Evolutionary conservation across 2,797 vertebrate species (phyloP).

Genomic region (Saxicola maurus): DNA sequence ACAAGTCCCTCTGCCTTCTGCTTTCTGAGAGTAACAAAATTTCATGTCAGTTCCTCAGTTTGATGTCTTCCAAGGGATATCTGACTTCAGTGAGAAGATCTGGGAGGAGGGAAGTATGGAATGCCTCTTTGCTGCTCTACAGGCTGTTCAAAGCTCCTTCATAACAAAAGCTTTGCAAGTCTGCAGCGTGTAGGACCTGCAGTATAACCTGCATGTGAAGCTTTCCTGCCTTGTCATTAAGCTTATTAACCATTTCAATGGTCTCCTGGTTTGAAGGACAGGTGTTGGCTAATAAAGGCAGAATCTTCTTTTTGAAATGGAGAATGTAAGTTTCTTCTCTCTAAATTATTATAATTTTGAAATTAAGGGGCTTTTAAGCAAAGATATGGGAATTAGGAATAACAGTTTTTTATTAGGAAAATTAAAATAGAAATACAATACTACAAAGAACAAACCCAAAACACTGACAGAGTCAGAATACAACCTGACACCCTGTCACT

Average conservation of each 20-base stretch:
- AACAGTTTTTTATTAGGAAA: no score
- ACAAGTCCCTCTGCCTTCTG: background rate
- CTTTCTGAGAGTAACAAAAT: background rate
- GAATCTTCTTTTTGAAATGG: no score
- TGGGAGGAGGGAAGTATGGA: background rate
- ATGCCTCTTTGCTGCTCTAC: background rate
- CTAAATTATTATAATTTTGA: no score
- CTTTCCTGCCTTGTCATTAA: background rate
- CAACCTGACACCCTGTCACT: no score
- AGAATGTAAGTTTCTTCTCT: no score
- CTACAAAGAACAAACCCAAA: no score
- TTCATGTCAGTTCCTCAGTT: background rate
- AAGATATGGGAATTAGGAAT: no score
- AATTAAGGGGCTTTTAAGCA: no score
- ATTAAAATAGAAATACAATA: no score
- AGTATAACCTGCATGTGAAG: background rate
- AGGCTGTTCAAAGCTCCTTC: background rate
- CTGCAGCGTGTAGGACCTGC: background rate
- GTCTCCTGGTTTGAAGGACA: no score
- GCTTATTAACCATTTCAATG: background rate
- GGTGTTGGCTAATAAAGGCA: no score
- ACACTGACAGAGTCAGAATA: no score
- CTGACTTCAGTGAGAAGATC: background rate
- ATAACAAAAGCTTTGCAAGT: background rate
- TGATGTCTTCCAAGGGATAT: background rate